phyloP scores from a whole-genome alignment of 2,113 vertebrate genomes.

The Climacteris rufus region DNA sequence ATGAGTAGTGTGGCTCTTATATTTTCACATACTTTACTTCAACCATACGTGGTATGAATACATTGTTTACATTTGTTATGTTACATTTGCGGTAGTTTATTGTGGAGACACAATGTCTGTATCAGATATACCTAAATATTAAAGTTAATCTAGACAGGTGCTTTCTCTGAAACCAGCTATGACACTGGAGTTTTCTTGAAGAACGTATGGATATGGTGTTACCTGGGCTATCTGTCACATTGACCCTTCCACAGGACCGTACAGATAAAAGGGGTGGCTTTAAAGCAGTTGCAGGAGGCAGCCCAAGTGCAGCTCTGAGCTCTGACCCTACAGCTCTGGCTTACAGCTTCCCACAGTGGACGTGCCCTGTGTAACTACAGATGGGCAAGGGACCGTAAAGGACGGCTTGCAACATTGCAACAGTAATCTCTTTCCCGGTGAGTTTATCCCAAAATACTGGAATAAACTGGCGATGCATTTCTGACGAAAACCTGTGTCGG shows the following conservation, averaged over 20 bases:
- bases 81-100: neutral
- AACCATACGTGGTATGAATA: neutral
- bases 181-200: neutral
- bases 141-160: neutral
- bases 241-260: neutral
- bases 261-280: neutral
- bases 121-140: neutral
- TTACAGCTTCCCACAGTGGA: neutral
- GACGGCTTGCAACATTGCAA: rapidly evolving
- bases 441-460: neutral
- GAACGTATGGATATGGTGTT: neutral
- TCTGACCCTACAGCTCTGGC: neutral
- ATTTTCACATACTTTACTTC: neutral
- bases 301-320: neutral
- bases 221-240: neutral
- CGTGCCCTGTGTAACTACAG: rapidly evolving
- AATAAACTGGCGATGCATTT: neutral
- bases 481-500: rapidly evolving
- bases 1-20: neutral
- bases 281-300: neutral
- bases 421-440: neutral
- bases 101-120: neutral
- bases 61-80: neutral
- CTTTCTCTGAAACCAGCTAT: neutral
- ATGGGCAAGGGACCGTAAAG: neutral